phyloP scores from a whole-genome alignment of 2,797 vertebrate genomes.

The Platyrinchus mystaceus region DNA sequence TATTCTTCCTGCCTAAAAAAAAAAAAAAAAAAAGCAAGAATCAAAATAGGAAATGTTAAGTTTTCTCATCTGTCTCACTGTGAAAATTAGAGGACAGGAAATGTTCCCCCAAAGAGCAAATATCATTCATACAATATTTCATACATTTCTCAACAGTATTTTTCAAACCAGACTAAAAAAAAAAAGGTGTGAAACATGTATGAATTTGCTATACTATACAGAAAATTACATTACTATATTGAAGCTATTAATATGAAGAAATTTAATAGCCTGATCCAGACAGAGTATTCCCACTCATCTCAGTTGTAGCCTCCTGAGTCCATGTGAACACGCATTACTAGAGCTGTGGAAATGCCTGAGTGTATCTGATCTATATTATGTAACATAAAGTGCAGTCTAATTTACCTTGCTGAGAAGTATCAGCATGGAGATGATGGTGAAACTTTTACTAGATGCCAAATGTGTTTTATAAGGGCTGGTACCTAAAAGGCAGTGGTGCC shows the following conservation, averaged over 20 bases:
- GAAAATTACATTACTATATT: neutral
- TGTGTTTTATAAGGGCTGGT: neutral
- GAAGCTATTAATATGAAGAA: neutral
- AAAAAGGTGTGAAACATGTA: neutral
- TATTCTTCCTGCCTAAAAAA: constrained; percentile 88
- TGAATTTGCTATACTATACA: neutral
- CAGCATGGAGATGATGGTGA: neutral
- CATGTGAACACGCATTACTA: neutral
- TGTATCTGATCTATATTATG: neutral
- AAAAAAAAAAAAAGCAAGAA: constrained; percentile 8
- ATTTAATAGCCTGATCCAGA: neutral
- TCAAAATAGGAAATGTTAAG: constrained; percentile 54
- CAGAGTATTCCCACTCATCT: neutral
- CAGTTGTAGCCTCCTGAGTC: neutral
- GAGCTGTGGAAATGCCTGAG: neutral
- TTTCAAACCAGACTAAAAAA: neutral
- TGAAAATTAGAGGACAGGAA: constrained; percentile 16
- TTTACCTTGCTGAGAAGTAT: neutral
- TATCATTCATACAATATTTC: neutral
- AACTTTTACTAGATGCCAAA: neutral
- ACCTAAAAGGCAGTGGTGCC: neutral
- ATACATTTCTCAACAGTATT: constrained; percentile 7
- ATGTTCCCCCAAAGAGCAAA: neutral
- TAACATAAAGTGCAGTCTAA: neutral
- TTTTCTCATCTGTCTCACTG: constrained; percentile 5